Conservation (phyloP, 2,888 invertebrate species). For the Herminia tarsipennalis region DNA sequence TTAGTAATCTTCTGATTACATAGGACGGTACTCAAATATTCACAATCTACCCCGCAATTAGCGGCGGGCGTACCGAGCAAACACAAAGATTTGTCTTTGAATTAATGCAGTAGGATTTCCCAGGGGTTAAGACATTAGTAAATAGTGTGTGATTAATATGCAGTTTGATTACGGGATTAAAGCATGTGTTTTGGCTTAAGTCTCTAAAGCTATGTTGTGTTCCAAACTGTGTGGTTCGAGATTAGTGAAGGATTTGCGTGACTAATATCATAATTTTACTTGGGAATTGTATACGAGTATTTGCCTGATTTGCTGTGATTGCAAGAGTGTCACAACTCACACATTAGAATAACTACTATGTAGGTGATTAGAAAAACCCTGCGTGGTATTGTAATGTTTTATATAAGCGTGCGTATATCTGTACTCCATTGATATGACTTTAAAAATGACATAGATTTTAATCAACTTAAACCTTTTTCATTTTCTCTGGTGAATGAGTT, state of each 20-base stretch:
- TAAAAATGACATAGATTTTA: too few relatives aligned
- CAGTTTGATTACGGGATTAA: slow-evolving; percentile 19
- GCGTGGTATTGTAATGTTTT: too few relatives aligned
- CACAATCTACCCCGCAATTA: slow-evolving; percentile 53
- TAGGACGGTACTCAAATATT: slow-evolving; percentile 43
- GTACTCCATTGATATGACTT: too few relatives aligned
- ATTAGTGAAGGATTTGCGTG: slow-evolving; percentile 2
- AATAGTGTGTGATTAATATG: slow-evolving; percentile 35
- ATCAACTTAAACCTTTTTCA: too few relatives aligned
- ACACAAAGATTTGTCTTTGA: slow-evolving; percentile 54
- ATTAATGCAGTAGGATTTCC: slow-evolving; percentile 44
- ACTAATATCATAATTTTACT: too few relatives aligned
- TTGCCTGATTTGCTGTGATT: too few relatives aligned
- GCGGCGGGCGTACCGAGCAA: slow-evolving; percentile 45
- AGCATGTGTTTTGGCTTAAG: slow-evolving; percentile 22
- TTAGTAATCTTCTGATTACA: slow-evolving; percentile 36
- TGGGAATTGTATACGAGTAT: too few relatives aligned
- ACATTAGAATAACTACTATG: too few relatives aligned
- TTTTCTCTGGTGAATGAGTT: too few relatives aligned
- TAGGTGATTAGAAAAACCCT: too few relatives aligned
- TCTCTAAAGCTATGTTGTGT: not conserved
- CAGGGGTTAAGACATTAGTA: slow-evolving; percentile 41
- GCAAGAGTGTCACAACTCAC: too few relatives aligned
- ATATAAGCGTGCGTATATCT: too few relatives aligned
- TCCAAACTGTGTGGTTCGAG: not conserved